Percentiles rank a stretch among this genome's conserved stretches.
Conservation (phyloP, 53 echinoderm and acorn worm genomes). For the Mesocentrotus franciscanus region DNA sequence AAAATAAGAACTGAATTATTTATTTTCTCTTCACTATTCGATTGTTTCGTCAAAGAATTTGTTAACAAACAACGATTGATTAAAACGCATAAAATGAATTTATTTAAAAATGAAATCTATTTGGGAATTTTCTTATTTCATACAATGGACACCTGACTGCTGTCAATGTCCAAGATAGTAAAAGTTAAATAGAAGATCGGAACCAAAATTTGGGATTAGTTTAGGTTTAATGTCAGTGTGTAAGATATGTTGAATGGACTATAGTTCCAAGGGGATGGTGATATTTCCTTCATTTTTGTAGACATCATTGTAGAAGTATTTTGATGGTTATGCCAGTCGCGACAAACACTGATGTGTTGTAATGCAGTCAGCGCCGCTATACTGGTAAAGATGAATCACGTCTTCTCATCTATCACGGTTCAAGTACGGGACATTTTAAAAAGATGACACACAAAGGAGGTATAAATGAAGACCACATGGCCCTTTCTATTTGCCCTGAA, state of each 20-base stretch:
- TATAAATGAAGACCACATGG: slow-evolving; percentile 28
- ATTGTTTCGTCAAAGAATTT: not conserved
- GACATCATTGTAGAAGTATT: not conserved
- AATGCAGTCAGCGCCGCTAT: not conserved
- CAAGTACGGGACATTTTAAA: not conserved
- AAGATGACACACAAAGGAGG: slow-evolving; percentile 39
- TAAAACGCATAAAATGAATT: too few species aligned
- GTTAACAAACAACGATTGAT: not conserved
- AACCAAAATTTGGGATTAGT: too few species aligned
- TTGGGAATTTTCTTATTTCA: too few species aligned
- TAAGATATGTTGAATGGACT: too few species aligned
- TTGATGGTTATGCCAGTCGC: not conserved
- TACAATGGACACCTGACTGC: too few species aligned
- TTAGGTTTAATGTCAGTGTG: too few species aligned
- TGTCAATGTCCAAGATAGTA: too few species aligned
- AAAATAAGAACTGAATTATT: not conserved
- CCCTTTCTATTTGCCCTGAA: not conserved
- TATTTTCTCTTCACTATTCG: not conserved
- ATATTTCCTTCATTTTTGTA: not conserved
- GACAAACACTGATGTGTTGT: not conserved
- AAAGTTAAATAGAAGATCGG: too few species aligned
- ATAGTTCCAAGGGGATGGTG: not conserved
- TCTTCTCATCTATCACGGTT: not conserved
- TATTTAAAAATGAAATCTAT: not conserved
- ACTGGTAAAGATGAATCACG: slow-evolving; percentile 9